phyloP scores from a whole-genome alignment of 2,113 vertebrate genomes.

The human (Homo sapiens) region GRCh38 chr5:143539501-143540000 shows the following conservation, averaged over 20 bases:
- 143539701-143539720: neutral
- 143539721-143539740: neutral
- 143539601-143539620: neutral
- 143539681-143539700: conserved; percentile 1
- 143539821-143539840: neutral
- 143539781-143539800: neutral
- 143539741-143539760: neutral
- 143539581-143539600: neutral
- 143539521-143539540: neutral
- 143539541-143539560: neutral
- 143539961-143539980: neutral
- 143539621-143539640: neutral
- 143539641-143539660: neutral
- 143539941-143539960: neutral
- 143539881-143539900: neutral
- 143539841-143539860: neutral
- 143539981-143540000: neutral
- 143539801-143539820: neutral
- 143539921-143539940: neutral
- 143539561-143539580: neutral
- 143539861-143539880: neutral
- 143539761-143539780: neutral
- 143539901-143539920: neutral
- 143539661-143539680: neutral
- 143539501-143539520: neutral